Evolutionary conservation across 1,140 invertebrate genomes (phyloP), one percentile per base, ranked within the genome.

Genomic region (Drosophila sucinea): DNA sequence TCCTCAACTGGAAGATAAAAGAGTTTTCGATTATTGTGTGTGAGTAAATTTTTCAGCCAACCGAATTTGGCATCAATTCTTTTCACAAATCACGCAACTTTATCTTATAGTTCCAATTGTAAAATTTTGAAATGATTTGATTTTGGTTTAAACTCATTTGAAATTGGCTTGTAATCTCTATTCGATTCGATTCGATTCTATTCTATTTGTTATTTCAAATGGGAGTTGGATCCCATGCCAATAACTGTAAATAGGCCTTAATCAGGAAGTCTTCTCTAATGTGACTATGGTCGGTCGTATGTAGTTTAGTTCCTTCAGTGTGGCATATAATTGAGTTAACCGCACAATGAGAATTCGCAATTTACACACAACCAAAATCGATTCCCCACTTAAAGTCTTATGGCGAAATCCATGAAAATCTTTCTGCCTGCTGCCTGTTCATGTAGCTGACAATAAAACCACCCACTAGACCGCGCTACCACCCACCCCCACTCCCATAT

Each of bases 321-420:
- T 38, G 35, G 6, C 44, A 47, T 27, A 51, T 51, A 51, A 51
- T 51, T 51, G 44, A 51, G 44, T 25, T 27, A 51, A 51, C 44
- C 44, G 10, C 23, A 51, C 44, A 51, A 51, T 51, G 44, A 27
- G 23, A 51, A 51, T 27, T 51, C 25, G 35, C 44, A 27, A 51
- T 27, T 51, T 27, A 17, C 23, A 51, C 44, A 51, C 44, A 27
- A 51, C 44, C 23, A 51, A 51, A 51, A 27, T 51, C 44, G 44
- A 51, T 51, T 27, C 4, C 23, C 23, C 44, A 51, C 44, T 51
- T 51, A 51, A 51, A 51, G 44, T 51, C 44, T 51, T 51, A 51
- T 51, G 10, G 44, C 17, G 10, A 51, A 51, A 51, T 51, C 44
- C 44, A 51, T 51, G 44, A 27, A 51, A 51, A 51, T 51, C 44